A percentile compares a stretch with the other conserved stretches of the same genome.
These are phyloP conservation scores for Portunus trituberculatus DNA, from an alignment of 1,140 invertebrate genomes.

Conservation along the genomic window DNA sequence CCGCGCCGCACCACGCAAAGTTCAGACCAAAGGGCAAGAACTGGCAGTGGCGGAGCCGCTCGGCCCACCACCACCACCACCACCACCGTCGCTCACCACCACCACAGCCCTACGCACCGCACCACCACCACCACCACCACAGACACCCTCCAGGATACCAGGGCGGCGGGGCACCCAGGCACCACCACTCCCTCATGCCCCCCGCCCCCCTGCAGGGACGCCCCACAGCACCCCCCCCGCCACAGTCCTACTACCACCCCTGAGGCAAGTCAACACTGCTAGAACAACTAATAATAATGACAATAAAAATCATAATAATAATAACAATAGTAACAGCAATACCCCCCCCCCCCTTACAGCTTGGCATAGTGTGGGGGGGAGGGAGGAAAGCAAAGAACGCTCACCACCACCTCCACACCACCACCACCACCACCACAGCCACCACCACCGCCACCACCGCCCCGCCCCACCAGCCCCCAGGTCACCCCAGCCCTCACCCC, in stretches of 20 bases:
- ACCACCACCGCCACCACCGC: too few relatives aligned
- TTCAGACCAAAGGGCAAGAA: constrained; percentile 88
- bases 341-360: too few relatives aligned
- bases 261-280: constrained; percentile 37
- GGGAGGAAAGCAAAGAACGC: too few relatives aligned
- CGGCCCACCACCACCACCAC: constrained; percentile 52
- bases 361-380: too few relatives aligned
- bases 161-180: constrained; percentile 32
- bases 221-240: constrained; percentile 43
- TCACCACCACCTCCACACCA: too few relatives aligned
- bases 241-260: constrained; percentile 60
- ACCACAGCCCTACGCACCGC: constrained; percentile 54
- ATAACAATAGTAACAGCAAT: background rate
- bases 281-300: background rate
- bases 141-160: constrained; percentile 53
- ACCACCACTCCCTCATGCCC: constrained; percentile 54
- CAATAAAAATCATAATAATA: background rate
- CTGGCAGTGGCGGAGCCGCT: constrained; percentile 84
- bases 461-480: background rate
- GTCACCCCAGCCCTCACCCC: background rate
- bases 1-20: constrained; percentile 80
- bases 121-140: constrained; percentile 46
- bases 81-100: constrained; percentile 59
- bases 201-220: constrained; percentile 31
- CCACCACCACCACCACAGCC: too few relatives aligned